Evolutionary conservation across 2,797 vertebrate genomes (phyloP).

Genomic region (Sebastes vulpes): DNA sequence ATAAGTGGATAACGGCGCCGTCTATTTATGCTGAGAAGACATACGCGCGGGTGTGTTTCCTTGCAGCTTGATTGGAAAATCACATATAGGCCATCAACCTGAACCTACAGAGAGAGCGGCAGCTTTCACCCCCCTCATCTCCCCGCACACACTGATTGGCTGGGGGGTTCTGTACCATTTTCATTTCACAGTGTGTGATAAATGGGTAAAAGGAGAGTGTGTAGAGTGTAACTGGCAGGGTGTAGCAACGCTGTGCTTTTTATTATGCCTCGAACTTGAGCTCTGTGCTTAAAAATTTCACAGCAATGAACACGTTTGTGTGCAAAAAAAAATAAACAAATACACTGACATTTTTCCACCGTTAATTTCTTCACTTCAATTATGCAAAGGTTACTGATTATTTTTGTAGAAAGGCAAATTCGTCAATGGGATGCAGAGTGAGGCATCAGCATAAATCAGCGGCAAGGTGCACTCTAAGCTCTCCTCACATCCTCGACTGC

Average conservation of each 20-base stretch:
- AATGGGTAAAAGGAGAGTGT: slow-evolving; percentile 33
- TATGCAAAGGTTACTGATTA: slow-evolving; percentile 32
- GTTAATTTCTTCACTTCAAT: slow-evolving; percentile 37
- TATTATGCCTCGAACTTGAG: slow-evolving; percentile 16
- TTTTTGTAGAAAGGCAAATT: slow-evolving; percentile 22
- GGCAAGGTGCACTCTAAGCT: slow-evolving; percentile 51
- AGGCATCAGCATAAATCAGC: slow-evolving; percentile 58
- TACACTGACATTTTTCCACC: slow-evolving; percentile 7
- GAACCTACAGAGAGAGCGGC: slow-evolving; percentile 31
- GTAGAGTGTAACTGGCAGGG: slow-evolving; percentile 3
- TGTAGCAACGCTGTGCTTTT: slow-evolving; percentile 3
- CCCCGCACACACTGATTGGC: slow-evolving; percentile 18
- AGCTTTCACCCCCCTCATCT: not conserved
- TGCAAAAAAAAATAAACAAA: slow-evolving; percentile 37
- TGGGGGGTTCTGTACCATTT: slow-evolving; percentile 24
- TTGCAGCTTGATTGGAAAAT: slow-evolving; percentile 68
- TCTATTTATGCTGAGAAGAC: slow-evolving; percentile 59
- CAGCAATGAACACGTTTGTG: slow-evolving; percentile 27
- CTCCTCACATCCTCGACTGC: slow-evolving; percentile 57
- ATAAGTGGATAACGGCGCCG: slow-evolving; percentile 60
- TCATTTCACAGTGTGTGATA: slow-evolving; percentile 57
- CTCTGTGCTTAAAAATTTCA: slow-evolving; percentile 18
- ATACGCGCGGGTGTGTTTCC: slow-evolving; percentile 32
- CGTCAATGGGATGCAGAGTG: slow-evolving; percentile 29
- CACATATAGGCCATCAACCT: slow-evolving; percentile 59